Base-by-base conservation (phyloP, 2,888 invertebrate species). In the Micoletzkya japonica region DNA sequence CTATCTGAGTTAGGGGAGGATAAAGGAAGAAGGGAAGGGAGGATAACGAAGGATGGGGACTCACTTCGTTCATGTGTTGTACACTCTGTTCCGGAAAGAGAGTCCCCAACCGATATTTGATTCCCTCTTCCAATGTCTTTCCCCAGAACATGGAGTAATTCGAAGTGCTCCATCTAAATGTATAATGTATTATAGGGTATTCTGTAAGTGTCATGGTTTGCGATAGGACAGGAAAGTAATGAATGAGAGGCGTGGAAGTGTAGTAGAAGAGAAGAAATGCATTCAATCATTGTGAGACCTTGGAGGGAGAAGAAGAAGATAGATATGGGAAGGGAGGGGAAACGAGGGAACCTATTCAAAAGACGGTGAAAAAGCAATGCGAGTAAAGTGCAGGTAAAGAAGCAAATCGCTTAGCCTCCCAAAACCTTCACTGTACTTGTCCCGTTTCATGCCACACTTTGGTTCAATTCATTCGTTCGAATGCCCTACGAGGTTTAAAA, bases 81-180 rank as follows among this genome's bases (percentile, higher is more conserved):
- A 90, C 90, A 79, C 87, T 87, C 74, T 86, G 85, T 30, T 88
- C 87, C 0, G 90, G 90, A 79, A 88, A 88, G 26, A 89, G 83
- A 0, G 90, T 90, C 44, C 94, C 94, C 71, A 93, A 88, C 75
- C 91, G 90, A 78, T 91, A 90, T 56, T 89, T 87, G 63, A 94
- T 88, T 1, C 93, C 95, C 30, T 95, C 93, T 4, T 89, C 89
- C 24, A 94, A 90, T 63, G 91, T 92, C 85, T 90, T 90, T 1
- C 92, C 93, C 90, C 91, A 92, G 87, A 95, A 94, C 84, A 91
- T 88, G 0, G 91, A 89, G 86, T 95, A 92, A 87, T 93, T 94
- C 49, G 89, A 87, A 14, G 44, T 44, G 20, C 44, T 44, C 20
- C 20, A 14, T 44, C 44, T 44, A 10, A 44, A 14, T 20, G 44